phyloP scores from a whole-genome alignment of 2,113 vertebrate species.

The Cervus canadensis region DNA sequence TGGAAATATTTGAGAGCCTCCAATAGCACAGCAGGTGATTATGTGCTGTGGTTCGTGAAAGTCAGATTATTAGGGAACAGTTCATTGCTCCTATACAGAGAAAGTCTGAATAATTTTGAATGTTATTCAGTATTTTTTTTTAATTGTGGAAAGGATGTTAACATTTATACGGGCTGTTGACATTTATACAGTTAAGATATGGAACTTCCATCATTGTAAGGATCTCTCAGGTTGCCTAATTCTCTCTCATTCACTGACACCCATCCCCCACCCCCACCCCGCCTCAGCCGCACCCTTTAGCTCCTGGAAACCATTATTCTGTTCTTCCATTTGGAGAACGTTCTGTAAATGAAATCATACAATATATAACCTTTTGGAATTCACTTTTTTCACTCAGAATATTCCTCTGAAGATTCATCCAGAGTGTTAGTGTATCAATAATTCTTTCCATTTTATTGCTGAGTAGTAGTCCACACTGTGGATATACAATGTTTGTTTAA shows the following conservation, averaged over 20 bases:
- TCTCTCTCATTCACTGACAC: neutral
- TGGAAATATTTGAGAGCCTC: neutral
- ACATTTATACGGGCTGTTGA: neutral
- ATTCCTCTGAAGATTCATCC: neutral
- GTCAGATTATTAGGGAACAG: neutral
- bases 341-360: neutral
- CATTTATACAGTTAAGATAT: neutral
- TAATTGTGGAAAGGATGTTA: neutral
- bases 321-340: neutral
- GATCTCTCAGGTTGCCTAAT: neutral
- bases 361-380: neutral
- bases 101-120: neutral
- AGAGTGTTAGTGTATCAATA: neutral
- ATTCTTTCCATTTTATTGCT: neutral
- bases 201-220: neutral
- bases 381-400: neutral
- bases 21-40: neutral
- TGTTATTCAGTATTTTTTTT: neutral
- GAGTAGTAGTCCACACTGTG: neutral
- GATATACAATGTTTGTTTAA: neutral
- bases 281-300: accelerated
- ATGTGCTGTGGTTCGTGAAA: neutral
- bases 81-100: neutral
- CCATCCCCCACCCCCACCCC: neutral
- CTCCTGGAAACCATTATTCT: neutral